Evolutionary conservation across 35 echinoderm and acorn worm genomes (phyloP).

Genomic region (Anneissia japonica): DNA sequence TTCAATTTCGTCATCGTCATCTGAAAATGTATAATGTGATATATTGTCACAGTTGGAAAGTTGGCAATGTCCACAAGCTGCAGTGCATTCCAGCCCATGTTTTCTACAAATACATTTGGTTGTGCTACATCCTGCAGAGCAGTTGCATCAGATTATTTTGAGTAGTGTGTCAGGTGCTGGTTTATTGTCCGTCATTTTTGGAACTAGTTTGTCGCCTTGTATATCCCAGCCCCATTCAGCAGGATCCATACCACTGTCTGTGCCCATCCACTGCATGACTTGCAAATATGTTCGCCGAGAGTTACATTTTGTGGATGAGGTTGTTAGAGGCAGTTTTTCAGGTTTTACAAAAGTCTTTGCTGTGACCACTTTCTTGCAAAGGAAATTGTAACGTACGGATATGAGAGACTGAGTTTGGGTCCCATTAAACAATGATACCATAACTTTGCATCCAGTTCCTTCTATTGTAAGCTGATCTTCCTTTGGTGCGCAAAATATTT

Average conservation of each 20-base stretch:
- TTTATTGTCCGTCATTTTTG: background rate
- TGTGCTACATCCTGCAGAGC: no score
- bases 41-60: no score
- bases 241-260: background rate
- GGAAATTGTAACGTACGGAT: background rate
- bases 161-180: background rate
- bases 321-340: background rate
- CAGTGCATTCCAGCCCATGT: no score
- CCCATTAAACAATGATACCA: no score
- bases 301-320: background rate
- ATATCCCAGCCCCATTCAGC: background rate
- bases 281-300: background rate
- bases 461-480: no score
- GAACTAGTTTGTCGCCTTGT: background rate
- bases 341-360: background rate
- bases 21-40: no score
- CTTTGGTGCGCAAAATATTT: background rate
- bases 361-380: background rate
- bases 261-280: background rate
- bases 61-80: no score
- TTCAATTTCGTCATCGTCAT: no score
- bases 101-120: no score
- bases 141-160: no score
- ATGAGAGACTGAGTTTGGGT: background rate
- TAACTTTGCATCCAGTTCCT: no score